A percentile compares a stretch with the other conserved stretches of the same genome.
These are phyloP conservation scores for Steinernema carpocapsae DNA, from an alignment of 2,888 invertebrate genomes.

Conservation along the genomic window DNA sequence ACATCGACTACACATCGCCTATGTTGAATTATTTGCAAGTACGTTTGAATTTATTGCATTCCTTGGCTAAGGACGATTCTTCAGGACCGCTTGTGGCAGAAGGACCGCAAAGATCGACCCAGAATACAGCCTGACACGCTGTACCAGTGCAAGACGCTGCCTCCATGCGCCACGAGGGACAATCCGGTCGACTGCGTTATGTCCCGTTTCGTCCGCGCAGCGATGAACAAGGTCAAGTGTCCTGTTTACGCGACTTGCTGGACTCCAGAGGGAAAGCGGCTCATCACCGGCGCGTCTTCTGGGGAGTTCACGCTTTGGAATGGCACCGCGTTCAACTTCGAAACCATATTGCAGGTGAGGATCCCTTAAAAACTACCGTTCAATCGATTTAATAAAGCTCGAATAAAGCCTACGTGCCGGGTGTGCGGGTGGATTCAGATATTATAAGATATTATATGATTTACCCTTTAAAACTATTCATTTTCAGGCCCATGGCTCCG, in stretches of 20 bases:
- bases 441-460: no score
- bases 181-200: conserved; percentile 94
- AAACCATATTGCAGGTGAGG: conserved; percentile 97
- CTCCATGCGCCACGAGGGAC: conserved; percentile 90
- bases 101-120: conserved; percentile 86
- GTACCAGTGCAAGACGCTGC: conserved; percentile 80
- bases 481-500: conserved; percentile 92
- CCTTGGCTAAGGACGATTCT: no score
- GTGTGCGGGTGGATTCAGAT: no score
- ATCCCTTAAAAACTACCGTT: no score
- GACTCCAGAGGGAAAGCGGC: conserved; percentile 96
- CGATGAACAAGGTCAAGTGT: conserved; percentile 98
- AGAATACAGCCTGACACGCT: conserved; percentile 92
- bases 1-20: conserved; percentile 59
- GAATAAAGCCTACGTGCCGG: no score
- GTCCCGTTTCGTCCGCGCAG: conserved; percentile 91
- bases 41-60: background rate
- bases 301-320: conserved; percentile 99
- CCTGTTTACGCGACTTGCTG: conserved; percentile 88
- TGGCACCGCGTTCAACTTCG: conserved; percentile 99
- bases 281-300: conserved; percentile 97
- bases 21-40: conserved; percentile 66
- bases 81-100: conserved; percentile 90
- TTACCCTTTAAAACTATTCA: no score
- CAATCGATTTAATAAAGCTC: no score